A percentile compares a stretch with the other conserved stretches of the same genome.
Evolutionary conservation across 2,113 vertebrate genomes (phyloP).

Genomic region (Rhinoderma darwinii): DNA sequence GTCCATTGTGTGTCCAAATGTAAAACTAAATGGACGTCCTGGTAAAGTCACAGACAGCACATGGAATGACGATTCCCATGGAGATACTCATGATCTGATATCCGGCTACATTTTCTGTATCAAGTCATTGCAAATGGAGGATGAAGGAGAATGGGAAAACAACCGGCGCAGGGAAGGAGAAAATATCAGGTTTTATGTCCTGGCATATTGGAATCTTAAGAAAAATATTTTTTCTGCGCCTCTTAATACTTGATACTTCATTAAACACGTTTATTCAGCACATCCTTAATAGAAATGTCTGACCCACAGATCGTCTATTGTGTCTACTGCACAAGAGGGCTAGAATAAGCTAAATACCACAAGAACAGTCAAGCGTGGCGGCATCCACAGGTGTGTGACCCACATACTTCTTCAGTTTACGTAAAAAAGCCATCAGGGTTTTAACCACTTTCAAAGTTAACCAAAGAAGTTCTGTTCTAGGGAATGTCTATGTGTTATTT

Average conservation of each 20-base stretch:
- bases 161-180: background rate
- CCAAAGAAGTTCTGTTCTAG: background rate
- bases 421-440: background rate
- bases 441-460: background rate
- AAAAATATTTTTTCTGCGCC: background rate
- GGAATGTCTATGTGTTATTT: background rate
- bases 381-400: constrained; percentile 50
- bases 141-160: background rate
- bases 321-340: constrained; percentile 20
- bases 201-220: background rate
- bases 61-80: background rate
- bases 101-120: background rate
- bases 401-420: background rate
- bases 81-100: background rate
- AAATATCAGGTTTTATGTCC: background rate
- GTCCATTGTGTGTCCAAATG: constrained; percentile 14
- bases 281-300: constrained; percentile 28
- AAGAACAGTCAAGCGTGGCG: background rate
- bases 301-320: constrained; percentile 45
- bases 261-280: constrained; percentile 23
- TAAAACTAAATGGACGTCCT: background rate
- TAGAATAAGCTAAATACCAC: constrained; percentile 34
- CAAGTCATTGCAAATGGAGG: background rate
- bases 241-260: constrained; percentile 30
- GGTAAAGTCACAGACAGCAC: background rate